Evolutionary conservation across 2,797 vertebrate genomes (phyloP).

Genomic region (Otolemur crassicaudatus): DNA sequence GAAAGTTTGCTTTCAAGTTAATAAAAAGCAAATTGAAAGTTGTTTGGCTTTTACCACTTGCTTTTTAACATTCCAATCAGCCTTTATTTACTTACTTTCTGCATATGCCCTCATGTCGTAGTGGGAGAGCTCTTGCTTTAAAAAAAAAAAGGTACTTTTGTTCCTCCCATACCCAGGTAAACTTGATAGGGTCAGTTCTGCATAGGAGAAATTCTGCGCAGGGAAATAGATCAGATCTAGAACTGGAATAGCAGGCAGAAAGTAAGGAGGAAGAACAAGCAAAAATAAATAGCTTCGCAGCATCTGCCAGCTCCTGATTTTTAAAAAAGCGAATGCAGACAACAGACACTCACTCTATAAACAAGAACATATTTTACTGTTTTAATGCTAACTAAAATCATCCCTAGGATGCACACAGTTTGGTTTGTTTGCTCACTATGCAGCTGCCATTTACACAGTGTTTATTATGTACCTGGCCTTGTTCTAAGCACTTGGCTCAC

Average conservation of each 20-base stretch:
- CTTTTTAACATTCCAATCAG: background rate
- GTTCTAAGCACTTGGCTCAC: background rate
- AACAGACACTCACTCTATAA: background rate
- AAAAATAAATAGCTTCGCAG: background rate
- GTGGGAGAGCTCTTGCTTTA: background rate
- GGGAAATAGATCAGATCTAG: background rate
- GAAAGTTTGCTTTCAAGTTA: conserved; percentile 48
- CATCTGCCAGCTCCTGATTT: background rate
- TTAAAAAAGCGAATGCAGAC: background rate
- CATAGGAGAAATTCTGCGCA: background rate
- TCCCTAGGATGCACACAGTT: background rate
- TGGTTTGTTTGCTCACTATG: background rate
- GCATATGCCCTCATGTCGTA: background rate
- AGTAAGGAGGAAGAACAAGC: background rate
- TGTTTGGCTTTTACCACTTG: background rate
- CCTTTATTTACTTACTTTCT: background rate
- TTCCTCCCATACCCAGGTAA: background rate
- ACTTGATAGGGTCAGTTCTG: background rate
- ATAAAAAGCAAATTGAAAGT: background rate
- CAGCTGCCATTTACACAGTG: rapidly evolving
- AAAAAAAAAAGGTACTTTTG: background rate
- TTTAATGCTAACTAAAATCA: background rate
- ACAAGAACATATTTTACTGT: background rate
- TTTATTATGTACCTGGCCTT: background rate
- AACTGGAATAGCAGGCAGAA: background rate